These are phyloP conservation scores for Anoura caudifer DNA, from an alignment of 2,113 vertebrate genomes.

Conservation along the genomic window DNA sequence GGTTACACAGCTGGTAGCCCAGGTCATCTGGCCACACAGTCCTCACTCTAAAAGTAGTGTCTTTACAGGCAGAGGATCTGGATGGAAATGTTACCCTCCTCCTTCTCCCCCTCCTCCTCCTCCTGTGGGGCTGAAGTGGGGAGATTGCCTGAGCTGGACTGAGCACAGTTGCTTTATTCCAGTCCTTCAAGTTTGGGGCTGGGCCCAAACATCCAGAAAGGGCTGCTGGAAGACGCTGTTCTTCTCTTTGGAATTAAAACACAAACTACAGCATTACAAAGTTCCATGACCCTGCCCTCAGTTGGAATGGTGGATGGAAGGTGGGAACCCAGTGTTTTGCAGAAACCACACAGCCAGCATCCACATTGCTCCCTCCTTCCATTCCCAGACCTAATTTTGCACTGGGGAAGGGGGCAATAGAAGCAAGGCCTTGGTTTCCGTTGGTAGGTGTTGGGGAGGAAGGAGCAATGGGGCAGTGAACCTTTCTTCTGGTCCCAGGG, in stretches of 20 bases:
- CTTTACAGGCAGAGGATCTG: background rate
- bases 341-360: background rate
- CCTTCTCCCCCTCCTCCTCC: too few relatives aligned
- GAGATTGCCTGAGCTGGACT: accelerated
- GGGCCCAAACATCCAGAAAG: background rate
- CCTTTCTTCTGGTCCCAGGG: accelerated
- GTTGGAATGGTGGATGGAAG: too few relatives aligned
- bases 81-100: background rate
- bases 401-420: accelerated
- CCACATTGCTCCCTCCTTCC: accelerated
- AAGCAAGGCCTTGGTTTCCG: accelerated
- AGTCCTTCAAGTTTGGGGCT: accelerated
- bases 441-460: background rate
- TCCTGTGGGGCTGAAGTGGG: accelerated
- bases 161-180: background rate
- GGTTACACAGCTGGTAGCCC: background rate
- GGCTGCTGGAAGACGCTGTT: background rate
- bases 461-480: background rate
- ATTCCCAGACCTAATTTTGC: background rate
- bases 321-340: background rate
- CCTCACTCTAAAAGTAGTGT: background rate
- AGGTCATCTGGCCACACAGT: accelerated
- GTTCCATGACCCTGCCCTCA: accelerated
- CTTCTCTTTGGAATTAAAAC: background rate
- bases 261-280: background rate